Percentiles rank a stretch among this genome's conserved stretches.
These are phyloP conservation scores for Xiphophorus maculatus DNA, from an alignment of 2,113 vertebrate genomes.

Conservation along the genomic window DNA sequence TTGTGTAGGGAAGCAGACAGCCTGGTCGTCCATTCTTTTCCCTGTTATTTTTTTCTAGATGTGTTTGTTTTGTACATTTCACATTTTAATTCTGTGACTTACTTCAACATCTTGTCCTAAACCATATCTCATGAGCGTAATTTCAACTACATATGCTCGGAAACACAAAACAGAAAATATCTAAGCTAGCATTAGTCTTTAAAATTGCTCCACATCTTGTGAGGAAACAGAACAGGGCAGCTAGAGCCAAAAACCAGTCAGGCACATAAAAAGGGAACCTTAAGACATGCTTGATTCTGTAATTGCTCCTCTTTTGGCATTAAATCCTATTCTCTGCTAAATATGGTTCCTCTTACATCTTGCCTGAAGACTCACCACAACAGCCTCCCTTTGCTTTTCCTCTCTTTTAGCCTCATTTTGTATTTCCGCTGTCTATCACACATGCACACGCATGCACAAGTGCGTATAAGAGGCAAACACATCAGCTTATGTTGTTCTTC, in stretches of 20 bases:
- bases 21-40: not conserved
- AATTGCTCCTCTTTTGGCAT: slow-evolving; percentile 51
- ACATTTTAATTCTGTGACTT: too few relatives aligned
- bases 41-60: too few relatives aligned
- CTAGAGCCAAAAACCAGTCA: not conserved
- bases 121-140: not conserved
- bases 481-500: slow-evolving; percentile 26
- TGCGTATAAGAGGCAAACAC: slow-evolving; percentile 1
- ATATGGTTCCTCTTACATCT: slow-evolving; percentile 50
- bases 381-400: slow-evolving; percentile 2
- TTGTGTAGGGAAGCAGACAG: not conserved
- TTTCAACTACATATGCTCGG: not conserved
- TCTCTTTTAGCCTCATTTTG: slow-evolving; percentile 24
- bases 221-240: not conserved
- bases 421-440: slow-evolving; percentile 6
- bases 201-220: not conserved
- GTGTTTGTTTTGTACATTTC: too few relatives aligned
- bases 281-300: slow-evolving; percentile 21
- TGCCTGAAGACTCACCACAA: slow-evolving; percentile 47
- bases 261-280: slow-evolving; percentile 11
- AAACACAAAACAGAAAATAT: not conserved
- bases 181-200: not conserved
- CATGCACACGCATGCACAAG: not conserved
- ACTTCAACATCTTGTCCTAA: not conserved
- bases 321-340: slow-evolving; percentile 44